Conservation (phyloP, 2,888 invertebrate genomes). For the Aphelenchoides bicaudatus region DNA sequence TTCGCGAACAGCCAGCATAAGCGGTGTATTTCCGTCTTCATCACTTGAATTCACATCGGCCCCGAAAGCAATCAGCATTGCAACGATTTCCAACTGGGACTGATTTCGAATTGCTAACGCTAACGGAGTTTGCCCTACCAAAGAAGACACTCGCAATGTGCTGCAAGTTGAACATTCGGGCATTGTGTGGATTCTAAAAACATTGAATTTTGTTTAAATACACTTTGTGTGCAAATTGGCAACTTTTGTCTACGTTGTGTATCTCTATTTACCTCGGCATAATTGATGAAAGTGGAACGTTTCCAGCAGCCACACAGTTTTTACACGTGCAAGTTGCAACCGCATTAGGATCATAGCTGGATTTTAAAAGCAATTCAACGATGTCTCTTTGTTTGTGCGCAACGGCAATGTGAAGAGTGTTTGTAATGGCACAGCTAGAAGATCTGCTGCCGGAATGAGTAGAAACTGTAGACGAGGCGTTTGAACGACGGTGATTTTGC, state of each 20-base stretch:
- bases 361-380: conserved; percentile 64
- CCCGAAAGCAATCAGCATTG: conserved; percentile 66
- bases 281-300: conserved; percentile 53
- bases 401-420: conserved; percentile 66
- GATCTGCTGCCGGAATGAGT: conserved; percentile 58
- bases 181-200: conserved; percentile 45
- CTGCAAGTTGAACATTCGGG: conserved; percentile 65
- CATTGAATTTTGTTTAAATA: neutral
- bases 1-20: conserved; percentile 67
- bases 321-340: conserved; percentile 62
- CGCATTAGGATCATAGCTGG: conserved; percentile 66
- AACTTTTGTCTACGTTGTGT: too few species aligned
- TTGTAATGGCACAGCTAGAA: conserved; percentile 55
- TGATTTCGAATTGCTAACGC: conserved; percentile 67
- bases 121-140: conserved; percentile 65
- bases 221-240: neutral
- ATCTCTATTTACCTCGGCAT: conserved; percentile 36
- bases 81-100: conserved; percentile 65
- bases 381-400: conserved; percentile 65
- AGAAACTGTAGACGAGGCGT: conserved; percentile 57
- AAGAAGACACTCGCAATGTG: conserved; percentile 63
- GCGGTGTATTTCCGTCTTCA: conserved; percentile 66
- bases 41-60: conserved; percentile 66
- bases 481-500: conserved; percentile 51
- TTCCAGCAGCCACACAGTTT: conserved; percentile 54